Evolutionary conservation across 2,888 invertebrate species (phyloP).

Genomic region (Odontothrips loti): DNA sequence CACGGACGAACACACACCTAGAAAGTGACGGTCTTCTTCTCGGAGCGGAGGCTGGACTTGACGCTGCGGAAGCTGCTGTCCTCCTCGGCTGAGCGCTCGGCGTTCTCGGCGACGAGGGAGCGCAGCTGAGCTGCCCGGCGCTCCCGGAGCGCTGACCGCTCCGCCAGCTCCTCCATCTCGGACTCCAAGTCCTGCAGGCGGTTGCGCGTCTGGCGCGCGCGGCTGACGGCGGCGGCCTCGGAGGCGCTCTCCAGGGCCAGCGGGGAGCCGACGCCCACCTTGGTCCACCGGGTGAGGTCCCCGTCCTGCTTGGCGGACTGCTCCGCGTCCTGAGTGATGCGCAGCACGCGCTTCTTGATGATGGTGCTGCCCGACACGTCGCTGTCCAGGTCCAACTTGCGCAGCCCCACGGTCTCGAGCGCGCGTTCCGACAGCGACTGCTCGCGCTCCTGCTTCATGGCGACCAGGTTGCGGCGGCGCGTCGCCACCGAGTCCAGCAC

Average conservation of each 20-base stretch:
- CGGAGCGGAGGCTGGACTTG: constrained; percentile 42
- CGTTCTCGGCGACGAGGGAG: constrained; percentile 61
- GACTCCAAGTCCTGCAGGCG: constrained; percentile 67
- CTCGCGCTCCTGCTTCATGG: constrained; percentile 15
- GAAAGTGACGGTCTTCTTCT: constrained; percentile 47
- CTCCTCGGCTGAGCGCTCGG: constrained; percentile 44
- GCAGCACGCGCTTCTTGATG: not conserved
- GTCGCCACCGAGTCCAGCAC: constrained; percentile 32
- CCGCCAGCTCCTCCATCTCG: constrained; percentile 68
- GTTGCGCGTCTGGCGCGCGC: constrained; percentile 63
- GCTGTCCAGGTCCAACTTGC: not conserved
- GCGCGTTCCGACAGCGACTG: constrained; percentile 7
- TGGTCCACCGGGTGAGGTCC: constrained; percentile 28
- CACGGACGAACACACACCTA: constrained; percentile 37
- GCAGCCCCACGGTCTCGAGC: not conserved
- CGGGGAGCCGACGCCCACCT: constrained; percentile 34
- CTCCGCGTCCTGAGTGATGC: constrained; percentile 25
- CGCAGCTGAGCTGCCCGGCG: constrained; percentile 65
- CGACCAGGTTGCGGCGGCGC: constrained; percentile 16
- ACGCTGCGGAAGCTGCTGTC: constrained; percentile 36
- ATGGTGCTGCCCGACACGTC: not conserved
- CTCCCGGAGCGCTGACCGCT: constrained; percentile 65
- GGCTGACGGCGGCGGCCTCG: constrained; percentile 56
- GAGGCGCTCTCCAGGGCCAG: constrained; percentile 41
- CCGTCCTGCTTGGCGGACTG: constrained; percentile 19